phyloP scores from a whole-genome alignment of 30 jellyfish, hydroid and myxozoan genomes.

The Hydractinia echinata region DNA sequence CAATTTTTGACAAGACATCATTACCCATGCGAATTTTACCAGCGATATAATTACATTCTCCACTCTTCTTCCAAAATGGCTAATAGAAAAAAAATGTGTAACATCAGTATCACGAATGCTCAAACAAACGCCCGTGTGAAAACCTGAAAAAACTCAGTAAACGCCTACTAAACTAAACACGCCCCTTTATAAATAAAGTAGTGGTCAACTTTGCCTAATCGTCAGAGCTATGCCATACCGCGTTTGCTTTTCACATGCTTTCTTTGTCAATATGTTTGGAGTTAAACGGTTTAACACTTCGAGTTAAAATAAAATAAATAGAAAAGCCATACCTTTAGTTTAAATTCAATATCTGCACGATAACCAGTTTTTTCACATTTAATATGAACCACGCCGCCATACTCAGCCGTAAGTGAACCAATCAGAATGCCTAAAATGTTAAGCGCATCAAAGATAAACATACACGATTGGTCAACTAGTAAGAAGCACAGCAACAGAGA shows the following conservation, averaged over 20 bases:
- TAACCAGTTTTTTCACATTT: slow-evolving; percentile 96
- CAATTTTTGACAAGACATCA: slow-evolving; percentile 84
- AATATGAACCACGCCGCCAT: slow-evolving; percentile 85
- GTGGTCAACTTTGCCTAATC: neutral
- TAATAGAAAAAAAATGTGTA: neutral
- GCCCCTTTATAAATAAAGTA: no score
- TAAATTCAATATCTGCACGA: slow-evolving; percentile 88
- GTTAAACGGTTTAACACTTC: no score
- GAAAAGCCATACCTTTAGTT: slow-evolving; percentile 60
- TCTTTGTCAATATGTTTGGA: no score
- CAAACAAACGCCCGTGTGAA: no score
- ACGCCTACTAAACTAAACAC: no score
- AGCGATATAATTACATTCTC: slow-evolving; percentile 65
- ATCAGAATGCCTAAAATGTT: slow-evolving; percentile 61
- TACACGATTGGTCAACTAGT: neutral
- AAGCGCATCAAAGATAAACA: neutral
- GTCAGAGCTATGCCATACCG: neutral
- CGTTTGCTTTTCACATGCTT: neutral
- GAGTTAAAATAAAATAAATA: no score
- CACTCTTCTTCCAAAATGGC: slow-evolving; percentile 97
- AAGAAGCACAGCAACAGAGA: neutral
- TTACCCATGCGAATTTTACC: slow-evolving; percentile 91
- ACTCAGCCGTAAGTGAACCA: slow-evolving; percentile 94
- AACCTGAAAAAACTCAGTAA: no score
- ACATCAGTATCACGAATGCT: no score